Percentiles rank a stretch among this genome's conserved stretches.
These are phyloP conservation scores for Drosophila nr. perissopoda DNA, from an alignment of 2,888 invertebrate species.

Conservation along the genomic window DNA sequence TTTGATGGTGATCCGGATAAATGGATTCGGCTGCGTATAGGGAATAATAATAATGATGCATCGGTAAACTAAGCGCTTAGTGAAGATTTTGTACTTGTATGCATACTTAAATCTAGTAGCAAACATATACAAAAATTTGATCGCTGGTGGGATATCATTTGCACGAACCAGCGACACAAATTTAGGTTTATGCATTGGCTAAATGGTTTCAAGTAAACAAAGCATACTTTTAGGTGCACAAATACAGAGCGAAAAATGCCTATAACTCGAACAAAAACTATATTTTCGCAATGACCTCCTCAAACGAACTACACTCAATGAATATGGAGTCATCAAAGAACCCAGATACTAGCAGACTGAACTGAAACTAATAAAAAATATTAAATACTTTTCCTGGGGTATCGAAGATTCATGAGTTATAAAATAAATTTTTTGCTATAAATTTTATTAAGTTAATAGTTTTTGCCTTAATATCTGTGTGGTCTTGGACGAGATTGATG, in stretches of 20 bases:
- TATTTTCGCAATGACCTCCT: neutral
- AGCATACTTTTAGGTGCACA: neutral
- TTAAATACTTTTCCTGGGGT: neutral
- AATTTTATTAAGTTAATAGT: neutral
- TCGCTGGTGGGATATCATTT: neutral
- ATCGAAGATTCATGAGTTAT: neutral
- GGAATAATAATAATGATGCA: neutral
- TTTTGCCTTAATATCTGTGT: neutral
- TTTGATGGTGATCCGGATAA: neutral
- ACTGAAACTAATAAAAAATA: neutral
- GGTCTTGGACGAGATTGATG: neutral
- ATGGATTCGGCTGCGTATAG: neutral
- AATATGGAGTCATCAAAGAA: too few species aligned
- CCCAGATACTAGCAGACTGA: too few species aligned
- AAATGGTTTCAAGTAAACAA: neutral
- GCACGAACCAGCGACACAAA: neutral
- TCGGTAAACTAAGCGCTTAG: neutral
- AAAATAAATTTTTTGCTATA: neutral
- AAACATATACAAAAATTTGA: neutral
- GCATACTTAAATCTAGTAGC: neutral
- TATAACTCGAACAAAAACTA: too few species aligned
- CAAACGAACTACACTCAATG: too few species aligned
- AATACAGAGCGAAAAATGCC: too few species aligned
- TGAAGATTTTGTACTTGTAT: neutral
- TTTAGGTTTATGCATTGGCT: neutral